Evolutionary conservation across 2,113 vertebrate genomes (phyloP).

Genomic region (Entomyzon cyanotis): DNA sequence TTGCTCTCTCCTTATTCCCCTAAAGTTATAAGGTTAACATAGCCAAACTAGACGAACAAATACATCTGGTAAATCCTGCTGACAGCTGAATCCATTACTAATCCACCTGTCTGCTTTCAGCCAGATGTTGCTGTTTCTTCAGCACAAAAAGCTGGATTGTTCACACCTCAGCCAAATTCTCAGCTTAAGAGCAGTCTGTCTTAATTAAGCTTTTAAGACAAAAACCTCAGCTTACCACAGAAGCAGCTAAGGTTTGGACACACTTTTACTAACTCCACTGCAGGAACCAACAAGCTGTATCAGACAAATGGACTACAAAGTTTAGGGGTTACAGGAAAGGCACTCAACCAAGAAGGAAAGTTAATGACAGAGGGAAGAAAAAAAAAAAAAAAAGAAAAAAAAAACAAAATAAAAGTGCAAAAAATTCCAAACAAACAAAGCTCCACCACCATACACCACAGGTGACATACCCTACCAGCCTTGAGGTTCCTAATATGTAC

Average conservation of each 20-base stretch:
- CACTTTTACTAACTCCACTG: not conserved
- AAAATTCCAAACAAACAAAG: not conserved
- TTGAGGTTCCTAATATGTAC: not conserved
- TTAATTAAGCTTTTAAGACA: not conserved
- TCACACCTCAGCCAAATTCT: not conserved
- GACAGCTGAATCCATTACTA: slow-evolving; percentile 22
- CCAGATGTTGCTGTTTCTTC: not conserved
- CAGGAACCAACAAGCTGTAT: not conserved
- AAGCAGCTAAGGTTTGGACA: not conserved
- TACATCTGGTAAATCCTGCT: not conserved
- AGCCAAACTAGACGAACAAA: not conserved
- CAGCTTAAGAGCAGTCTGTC: not conserved
- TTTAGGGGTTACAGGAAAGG: not conserved
- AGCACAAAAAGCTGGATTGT: not conserved
- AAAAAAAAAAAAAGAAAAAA: not conserved
- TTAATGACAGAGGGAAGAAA: not conserved
- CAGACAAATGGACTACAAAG: not conserved
- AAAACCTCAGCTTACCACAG: not conserved
- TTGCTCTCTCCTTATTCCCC: not conserved
- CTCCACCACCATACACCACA: rapidly evolving
- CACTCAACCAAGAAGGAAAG: not conserved
- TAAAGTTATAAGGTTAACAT: not conserved
- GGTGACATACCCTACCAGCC: not conserved
- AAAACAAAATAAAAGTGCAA: not conserved
- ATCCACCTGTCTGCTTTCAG: not conserved